Evolutionary conservation across 1,140 invertebrate genomes (phyloP).

Genomic region (Eulimnadia texana): DNA sequence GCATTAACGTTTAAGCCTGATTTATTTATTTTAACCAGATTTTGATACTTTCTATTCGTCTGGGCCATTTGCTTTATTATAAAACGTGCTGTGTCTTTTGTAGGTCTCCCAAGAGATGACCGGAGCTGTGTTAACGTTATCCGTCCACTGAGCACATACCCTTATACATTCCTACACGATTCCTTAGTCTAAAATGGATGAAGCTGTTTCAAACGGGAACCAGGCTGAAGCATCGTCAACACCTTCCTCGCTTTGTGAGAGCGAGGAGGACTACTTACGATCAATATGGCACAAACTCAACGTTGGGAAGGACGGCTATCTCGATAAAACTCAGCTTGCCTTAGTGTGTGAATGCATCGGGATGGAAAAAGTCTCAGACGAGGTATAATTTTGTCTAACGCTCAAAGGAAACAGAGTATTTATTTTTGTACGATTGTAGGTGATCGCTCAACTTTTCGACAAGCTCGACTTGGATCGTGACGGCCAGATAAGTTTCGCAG

Average conservation of each 20-base stretch:
- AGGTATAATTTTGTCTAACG: conserved; percentile 28
- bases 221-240: conserved; percentile 15
- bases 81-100: no score
- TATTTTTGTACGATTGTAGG: conserved; percentile 25
- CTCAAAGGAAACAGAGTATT: neutral
- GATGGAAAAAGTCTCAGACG: conserved; percentile 40
- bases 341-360: conserved; percentile 46
- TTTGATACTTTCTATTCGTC: no score
- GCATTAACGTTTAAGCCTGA: neutral
- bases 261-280: conserved; percentile 32
- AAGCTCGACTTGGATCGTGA: conserved; percentile 46
- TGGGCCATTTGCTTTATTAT: no score
- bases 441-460: conserved; percentile 46
- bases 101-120: no score
- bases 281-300: conserved; percentile 42
- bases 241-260: conserved; percentile 10
- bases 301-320: conserved; percentile 42
- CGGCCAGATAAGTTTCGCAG: conserved; percentile 48
- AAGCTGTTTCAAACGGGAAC: no score
- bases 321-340: conserved; percentile 40
- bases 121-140: no score
- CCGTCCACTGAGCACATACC: no score
- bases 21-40: neutral
- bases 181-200: no score
- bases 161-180: no score